Evolutionary conservation across 2,888 invertebrate genomes (phyloP).

Genomic region (Erebia ligea): DNA sequence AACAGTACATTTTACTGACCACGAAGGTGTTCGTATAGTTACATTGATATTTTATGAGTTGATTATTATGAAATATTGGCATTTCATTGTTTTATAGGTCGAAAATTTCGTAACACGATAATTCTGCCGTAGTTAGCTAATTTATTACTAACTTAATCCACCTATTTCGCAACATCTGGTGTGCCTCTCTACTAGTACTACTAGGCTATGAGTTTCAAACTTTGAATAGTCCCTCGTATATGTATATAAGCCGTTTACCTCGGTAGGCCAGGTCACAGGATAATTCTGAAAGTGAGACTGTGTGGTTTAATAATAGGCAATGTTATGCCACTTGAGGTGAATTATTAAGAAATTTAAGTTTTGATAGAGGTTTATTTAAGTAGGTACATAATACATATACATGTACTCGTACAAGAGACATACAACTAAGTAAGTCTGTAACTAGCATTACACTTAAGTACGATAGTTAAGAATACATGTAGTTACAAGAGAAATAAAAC

Average conservation of each 20-base stretch:
- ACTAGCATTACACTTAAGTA: too few species aligned
- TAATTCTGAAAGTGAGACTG: not conserved
- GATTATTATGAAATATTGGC: slow-evolving; percentile 14
- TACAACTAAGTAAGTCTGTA: too few species aligned
- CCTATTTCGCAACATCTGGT: slow-evolving; percentile 38
- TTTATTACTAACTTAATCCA: slow-evolving; percentile 27
- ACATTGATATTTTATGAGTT: slow-evolving; percentile 14
- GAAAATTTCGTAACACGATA: slow-evolving; percentile 6
- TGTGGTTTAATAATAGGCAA: too few species aligned
- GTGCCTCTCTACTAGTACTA: slow-evolving; percentile 21
- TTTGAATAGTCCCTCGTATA: slow-evolving; percentile 26
- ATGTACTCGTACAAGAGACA: too few species aligned
- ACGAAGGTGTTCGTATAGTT: not conserved
- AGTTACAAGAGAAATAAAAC: too few species aligned
- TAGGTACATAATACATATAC: too few species aligned
- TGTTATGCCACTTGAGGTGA: too few species aligned
- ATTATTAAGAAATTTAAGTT: too few species aligned
- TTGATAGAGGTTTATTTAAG: too few species aligned
- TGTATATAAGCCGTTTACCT: slow-evolving; percentile 37
- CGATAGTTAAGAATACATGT: too few species aligned
- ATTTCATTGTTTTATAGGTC: slow-evolving; percentile 22
- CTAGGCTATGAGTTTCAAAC: slow-evolving; percentile 19
- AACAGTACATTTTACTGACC: not conserved
- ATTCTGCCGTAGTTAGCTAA: slow-evolving; percentile 21
- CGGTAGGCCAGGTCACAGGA: slow-evolving; percentile 27